A percentile compares a stretch with the other conserved stretches of the same genome.
phyloP scores from a whole-genome alignment of 2,888 invertebrate genomes.

The Itoplectis maculator region DNA sequence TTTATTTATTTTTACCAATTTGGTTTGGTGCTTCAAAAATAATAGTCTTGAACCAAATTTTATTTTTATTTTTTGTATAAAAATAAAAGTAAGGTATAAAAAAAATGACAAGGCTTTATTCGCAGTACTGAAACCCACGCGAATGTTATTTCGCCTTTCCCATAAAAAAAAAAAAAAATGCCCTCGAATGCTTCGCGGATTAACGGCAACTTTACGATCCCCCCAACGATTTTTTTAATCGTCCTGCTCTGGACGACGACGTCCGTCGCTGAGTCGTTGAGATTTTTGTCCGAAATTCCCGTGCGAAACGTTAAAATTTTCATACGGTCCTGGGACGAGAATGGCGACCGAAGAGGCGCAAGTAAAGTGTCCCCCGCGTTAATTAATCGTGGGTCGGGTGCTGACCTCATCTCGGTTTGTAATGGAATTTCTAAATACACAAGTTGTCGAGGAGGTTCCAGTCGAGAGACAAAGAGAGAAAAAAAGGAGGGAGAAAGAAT shows the following conservation, averaged over 20 bases:
- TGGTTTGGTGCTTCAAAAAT: too few species aligned
- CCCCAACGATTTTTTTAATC: conserved; percentile 26
- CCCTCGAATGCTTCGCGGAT: conserved; percentile 55
- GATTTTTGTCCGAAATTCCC: conserved; percentile 12
- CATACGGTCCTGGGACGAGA: not conserved
- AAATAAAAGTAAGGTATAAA: not conserved
- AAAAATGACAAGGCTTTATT: not conserved
- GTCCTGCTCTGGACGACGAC: not conserved
- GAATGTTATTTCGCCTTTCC: not conserved
- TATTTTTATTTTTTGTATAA: too few species aligned
- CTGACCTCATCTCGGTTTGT: conserved; percentile 76
- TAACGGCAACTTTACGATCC: conserved; percentile 69
- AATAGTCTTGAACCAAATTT: too few species aligned
- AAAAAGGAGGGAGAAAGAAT: too few species aligned
- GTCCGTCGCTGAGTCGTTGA: conserved; percentile 11
- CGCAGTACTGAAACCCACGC: not conserved
- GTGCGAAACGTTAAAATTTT: conserved; percentile 22
- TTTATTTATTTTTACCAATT: too few species aligned
- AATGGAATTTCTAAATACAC: conserved; percentile 82
- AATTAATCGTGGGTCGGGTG: conserved; percentile 67
- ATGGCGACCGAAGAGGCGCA: conserved; percentile 17
- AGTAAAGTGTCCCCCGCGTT: conserved; percentile 65
- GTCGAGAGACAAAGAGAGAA: conserved; percentile 7
- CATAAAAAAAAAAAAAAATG: conserved; percentile 30
- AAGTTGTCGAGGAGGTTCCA: conserved; percentile 22